Evolutionary conservation across 1,140 invertebrate genomes (phyloP), one percentile per base, ranked within the genome.

Genomic region (Rhynchophorus ferrugineus): DNA sequence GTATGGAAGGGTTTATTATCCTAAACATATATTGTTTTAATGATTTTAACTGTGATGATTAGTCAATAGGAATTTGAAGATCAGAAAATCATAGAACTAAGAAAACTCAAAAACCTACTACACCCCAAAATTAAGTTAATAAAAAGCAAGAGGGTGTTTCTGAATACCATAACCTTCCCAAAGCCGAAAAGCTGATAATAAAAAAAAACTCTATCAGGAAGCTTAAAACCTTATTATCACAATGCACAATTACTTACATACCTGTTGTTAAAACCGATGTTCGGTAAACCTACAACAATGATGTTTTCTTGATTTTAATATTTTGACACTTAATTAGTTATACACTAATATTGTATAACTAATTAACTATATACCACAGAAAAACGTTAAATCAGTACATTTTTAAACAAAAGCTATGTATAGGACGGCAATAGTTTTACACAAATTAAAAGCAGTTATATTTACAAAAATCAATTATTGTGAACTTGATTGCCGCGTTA

Each of bases 141-240:
- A 41, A 41, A 38, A 11, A 44, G 41, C 33, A 41, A 39, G 47
- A 35, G 6, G 24, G 11, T 24, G 36, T 20, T 11, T n/a, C 9
- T 48, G 1, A n/a, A 5, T 44, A 39, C 47, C 47, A 49, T 19
- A 49, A 49, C 47, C 47, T 49, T 39, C 47, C 47, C 47, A 20
- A 49, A 49, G 36, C 35, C 47, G 20, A 22, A 49, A 49, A 49
- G 45, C 45, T 24, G 14, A 13, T n/a, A 16, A 41, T 14, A 16
- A 24, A 44, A 29, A 21, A 42, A 18, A 11, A 16, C 14, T 24
- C 2, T 20, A 44, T 13, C 42, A 24, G 21, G n/a, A 44, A 44
- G 42, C 35, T 8, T 6, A 37, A 18, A 41, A 8, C n/a, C 20
- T 29, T 29, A 29, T 29, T 29, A 29, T 29, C 11, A 29, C 11